Evolutionary conservation across 2,113 vertebrate genomes (phyloP).

Genomic region (Gasterosteus aculeatus): DNA sequence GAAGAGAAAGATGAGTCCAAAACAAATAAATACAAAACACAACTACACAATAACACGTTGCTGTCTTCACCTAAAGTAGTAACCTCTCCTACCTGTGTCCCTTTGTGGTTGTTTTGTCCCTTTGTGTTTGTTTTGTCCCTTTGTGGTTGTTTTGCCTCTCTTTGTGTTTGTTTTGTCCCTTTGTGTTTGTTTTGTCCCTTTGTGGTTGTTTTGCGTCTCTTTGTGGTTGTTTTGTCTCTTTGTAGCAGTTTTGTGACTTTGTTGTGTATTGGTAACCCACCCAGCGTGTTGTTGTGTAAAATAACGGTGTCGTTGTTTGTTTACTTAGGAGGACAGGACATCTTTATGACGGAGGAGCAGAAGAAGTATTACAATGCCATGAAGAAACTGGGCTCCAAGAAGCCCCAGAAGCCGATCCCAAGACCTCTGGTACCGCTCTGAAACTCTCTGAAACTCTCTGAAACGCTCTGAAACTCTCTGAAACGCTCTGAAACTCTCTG

Average conservation of each 20-base stretch:
- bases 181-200: background rate
- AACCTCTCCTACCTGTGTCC: too few relatives aligned
- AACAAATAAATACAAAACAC: background rate
- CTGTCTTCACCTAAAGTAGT: too few relatives aligned
- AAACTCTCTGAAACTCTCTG: too few relatives aligned
- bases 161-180: background rate
- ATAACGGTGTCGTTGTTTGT: constrained; percentile 78
- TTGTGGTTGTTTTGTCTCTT: background rate
- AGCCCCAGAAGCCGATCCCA: constrained; percentile 98
- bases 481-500: too few relatives aligned
- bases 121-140: background rate
- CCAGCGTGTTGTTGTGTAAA: constrained; percentile 37
- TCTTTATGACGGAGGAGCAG: constrained; percentile 99
- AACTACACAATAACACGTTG: background rate
- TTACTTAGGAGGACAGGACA: constrained; percentile 98
- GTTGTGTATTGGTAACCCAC: background rate
- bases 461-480: too few relatives aligned
- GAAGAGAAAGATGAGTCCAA: constrained; percentile 95
- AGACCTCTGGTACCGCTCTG: constrained; percentile 84
- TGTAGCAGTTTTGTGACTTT: background rate
- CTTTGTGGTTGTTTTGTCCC: too few relatives aligned
- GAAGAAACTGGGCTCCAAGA: constrained; percentile 99
- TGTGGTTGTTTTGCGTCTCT: too few relatives aligned
- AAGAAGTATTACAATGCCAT: constrained; percentile 99
- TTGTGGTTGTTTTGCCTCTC: background rate